phyloP scores from a whole-genome alignment of 1,140 invertebrate genomes.

The Brachionus paranguensis region DNA sequence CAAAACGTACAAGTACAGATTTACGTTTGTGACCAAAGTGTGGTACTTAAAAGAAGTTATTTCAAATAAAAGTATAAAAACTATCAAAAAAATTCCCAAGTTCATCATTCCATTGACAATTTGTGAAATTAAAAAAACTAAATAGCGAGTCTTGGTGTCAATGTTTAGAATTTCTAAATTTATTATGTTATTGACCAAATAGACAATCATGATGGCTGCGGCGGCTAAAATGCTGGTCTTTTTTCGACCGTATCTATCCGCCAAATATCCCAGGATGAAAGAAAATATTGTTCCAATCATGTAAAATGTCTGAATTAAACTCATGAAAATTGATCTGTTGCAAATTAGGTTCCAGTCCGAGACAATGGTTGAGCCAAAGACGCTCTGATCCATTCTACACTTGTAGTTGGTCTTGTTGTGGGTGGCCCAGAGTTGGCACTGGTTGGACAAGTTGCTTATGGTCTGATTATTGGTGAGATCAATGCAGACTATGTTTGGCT shows the following conservation, averaged over 20 bases:
- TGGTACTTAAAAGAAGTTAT: background rate
- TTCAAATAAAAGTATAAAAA: slow-evolving; percentile 19
- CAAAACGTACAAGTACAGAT: background rate
- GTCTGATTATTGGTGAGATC: background rate
- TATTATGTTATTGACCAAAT: background rate
- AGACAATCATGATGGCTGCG: background rate
- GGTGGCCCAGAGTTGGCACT: background rate
- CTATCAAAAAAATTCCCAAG: background rate
- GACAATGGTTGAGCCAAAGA: background rate
- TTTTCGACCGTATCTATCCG: slow-evolving; percentile 12
- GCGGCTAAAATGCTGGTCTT: background rate
- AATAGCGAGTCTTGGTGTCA: background rate
- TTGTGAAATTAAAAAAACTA: background rate
- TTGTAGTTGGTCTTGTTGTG: background rate
- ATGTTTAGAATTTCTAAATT: background rate
- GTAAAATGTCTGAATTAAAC: slow-evolving; percentile 31
- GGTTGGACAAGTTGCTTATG: background rate
- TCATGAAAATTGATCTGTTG: background rate
- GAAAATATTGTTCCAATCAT: background rate
- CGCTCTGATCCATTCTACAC: background rate
- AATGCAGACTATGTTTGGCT: background rate
- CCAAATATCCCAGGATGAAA: background rate
- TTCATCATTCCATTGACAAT: background rate
- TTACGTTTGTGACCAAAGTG: background rate
- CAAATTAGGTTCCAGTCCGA: background rate